Evolutionary conservation across 1,140 invertebrate genomes (phyloP).

Genomic region (Octopus sinensis): DNA sequence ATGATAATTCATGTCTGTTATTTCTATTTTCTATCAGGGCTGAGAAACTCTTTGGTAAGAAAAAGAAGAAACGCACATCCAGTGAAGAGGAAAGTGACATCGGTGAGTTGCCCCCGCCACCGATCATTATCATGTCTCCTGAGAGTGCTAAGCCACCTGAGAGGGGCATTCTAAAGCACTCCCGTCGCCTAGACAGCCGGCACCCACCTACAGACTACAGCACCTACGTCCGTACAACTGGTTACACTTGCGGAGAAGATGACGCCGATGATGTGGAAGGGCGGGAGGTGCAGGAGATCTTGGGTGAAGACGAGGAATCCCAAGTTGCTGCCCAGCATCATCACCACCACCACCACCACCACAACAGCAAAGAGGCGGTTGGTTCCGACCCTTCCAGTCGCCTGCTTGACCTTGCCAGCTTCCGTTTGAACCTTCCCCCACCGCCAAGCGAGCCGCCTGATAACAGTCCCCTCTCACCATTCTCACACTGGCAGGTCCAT

Average conservation of each 20-base stretch:
- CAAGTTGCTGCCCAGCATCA: slow-evolving; percentile 22
- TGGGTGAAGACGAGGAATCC: slow-evolving; percentile 34
- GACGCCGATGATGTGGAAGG: slow-evolving; percentile 48
- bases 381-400: slow-evolving; percentile 16
- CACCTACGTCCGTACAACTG: slow-evolving; percentile 2
- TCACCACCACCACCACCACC: slow-evolving; percentile 29
- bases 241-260: slow-evolving; percentile 24
- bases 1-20: background rate
- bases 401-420: background rate
- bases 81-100: slow-evolving; percentile 52
- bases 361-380: slow-evolving; percentile 14
- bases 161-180: slow-evolving; percentile 47
- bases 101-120: slow-evolving; percentile 47
- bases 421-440: slow-evolving; percentile 13
- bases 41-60: slow-evolving; percentile 30
- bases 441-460: slow-evolving; percentile 19
- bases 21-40: slow-evolving; percentile 22
- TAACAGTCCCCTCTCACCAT: slow-evolving; percentile 15
- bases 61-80: slow-evolving; percentile 33
- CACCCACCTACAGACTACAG: slow-evolving; percentile 9
- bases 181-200: slow-evolving; percentile 14
- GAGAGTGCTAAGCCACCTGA: slow-evolving; percentile 45
- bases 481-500: slow-evolving; percentile 26
- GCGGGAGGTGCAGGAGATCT: slow-evolving; percentile 47
- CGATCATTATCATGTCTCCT: slow-evolving; percentile 48